These are phyloP conservation scores for Sarcophaga peregrina DNA, from an alignment of 1,140 invertebrate genomes.

Conservation along the genomic window DNA sequence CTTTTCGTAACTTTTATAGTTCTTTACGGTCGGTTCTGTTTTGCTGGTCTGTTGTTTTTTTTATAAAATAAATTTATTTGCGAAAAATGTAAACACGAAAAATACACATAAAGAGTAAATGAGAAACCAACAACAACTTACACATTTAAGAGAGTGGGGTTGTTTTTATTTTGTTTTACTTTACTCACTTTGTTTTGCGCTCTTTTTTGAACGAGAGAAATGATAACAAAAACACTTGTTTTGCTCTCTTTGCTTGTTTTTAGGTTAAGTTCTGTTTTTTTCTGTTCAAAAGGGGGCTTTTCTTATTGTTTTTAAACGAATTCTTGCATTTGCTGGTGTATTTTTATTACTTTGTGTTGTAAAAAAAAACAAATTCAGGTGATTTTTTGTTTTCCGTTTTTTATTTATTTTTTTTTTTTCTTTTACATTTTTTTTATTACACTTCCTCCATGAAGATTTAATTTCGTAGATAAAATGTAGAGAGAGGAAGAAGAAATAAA, in stretches of 20 bases:
- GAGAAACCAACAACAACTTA: neutral
- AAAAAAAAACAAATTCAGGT: constrained; percentile 5
- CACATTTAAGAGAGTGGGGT: neutral
- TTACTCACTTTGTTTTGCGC: neutral
- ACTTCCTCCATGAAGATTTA: constrained; percentile 24
- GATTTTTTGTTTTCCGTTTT: neutral
- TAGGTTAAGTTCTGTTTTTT: constrained; percentile 24
- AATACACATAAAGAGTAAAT: neutral
- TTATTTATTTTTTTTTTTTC: neutral
- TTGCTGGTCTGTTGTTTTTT: neutral
- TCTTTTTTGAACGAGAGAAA: no score
- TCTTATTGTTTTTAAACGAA: neutral
- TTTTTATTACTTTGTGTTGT: constrained; percentile 15
- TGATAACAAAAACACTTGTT: no score
- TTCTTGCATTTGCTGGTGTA: constrained; percentile 9
- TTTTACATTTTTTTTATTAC: neutral
- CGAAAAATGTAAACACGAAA: neutral
- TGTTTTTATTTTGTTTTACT: neutral
- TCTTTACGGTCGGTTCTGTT: no score
- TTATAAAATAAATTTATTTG: neutral
- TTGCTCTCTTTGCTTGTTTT: neutral
- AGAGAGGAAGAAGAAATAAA: neutral
- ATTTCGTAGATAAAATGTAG: neutral
- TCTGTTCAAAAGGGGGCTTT: constrained; percentile 11
- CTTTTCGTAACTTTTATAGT: no score